These are phyloP conservation scores for Triplophysa dalaica DNA, from an alignment of 2,113 vertebrate species.

Conservation along the genomic window DNA sequence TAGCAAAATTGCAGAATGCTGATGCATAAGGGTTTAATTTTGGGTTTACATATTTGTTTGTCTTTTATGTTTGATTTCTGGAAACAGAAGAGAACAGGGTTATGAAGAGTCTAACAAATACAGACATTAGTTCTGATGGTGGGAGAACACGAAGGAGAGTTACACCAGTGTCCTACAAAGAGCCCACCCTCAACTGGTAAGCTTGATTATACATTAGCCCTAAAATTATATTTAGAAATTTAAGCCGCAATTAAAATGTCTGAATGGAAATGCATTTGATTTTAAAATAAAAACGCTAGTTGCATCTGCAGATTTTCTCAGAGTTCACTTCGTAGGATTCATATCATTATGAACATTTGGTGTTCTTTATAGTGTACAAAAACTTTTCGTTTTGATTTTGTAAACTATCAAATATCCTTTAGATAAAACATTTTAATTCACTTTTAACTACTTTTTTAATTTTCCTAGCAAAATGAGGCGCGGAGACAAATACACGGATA, in stretches of 20 bases:
- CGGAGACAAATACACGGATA: constrained; percentile 70
- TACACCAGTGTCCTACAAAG: constrained; percentile 68
- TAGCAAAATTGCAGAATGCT: too few relatives aligned
- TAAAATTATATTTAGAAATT: not conserved
- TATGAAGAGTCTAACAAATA: constrained; percentile 67
- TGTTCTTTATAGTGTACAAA: too few relatives aligned
- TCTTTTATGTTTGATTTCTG: constrained; percentile 19
- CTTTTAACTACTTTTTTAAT: not conserved
- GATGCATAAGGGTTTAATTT: not conserved
- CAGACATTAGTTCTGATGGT: constrained; percentile 26
- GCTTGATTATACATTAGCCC: not conserved
- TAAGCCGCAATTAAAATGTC: too few relatives aligned
- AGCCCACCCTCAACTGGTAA: constrained; percentile 71
- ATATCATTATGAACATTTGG: too few relatives aligned
- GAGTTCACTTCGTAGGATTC: too few relatives aligned
- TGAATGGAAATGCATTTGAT: too few relatives aligned
- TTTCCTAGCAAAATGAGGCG: constrained; percentile 74
- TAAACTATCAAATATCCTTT: not conserved
- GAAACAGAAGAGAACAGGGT: constrained; percentile 56
- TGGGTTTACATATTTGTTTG: not conserved
- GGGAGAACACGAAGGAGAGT: constrained; percentile 54
- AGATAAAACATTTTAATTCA: not conserved
- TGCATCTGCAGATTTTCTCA: too few relatives aligned
- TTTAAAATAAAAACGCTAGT: too few relatives aligned
- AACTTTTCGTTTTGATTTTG: too few relatives aligned